Base-by-base conservation (phyloP, 2,797 vertebrate genomes). In the Eospalax fontanierii region DNA sequence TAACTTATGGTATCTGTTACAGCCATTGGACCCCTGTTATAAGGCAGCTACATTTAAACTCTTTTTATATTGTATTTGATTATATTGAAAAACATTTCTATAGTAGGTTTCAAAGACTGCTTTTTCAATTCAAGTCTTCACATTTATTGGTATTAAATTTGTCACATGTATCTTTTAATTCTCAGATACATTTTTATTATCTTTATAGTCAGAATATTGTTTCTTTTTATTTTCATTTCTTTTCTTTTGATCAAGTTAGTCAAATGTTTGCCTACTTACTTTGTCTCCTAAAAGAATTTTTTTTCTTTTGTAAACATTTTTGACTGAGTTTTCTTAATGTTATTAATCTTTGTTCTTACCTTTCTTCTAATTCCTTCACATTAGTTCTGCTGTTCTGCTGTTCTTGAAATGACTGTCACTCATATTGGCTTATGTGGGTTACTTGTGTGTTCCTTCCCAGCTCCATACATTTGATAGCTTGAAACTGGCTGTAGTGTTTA, bases 171-270 rank as follows among this genome's bases (percentile, higher is more conserved):
- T 61, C n/a, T 84, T 59, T 89, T 76, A 94, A 65, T 90, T 94
- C 78, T 66, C 80, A 50, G 46, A 26, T 21, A 6, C 10, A 2
- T 85, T 63, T 82, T 30, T 90, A 33, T 46, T 85, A 22, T 50
- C 10, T 87, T 76, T 79, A 38, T 75, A 33, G 82, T 84, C 4
- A 84, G 61, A 91, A 78, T 87, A 61, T 68, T 80, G 22, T 38
- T 91, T 61, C 79, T 70, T 61, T 89, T 85, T 88, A 54, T 91
- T 70, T 93, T 96, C 50, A 33, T 89, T 95, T 94, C 15, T 89
- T 26, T 81, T 68, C 33, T 81, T 84, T 90, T 70, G 33, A 94
- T 93, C 80, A 68, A 63, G 19, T 85, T 87, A 89, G 33, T 88
- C 66, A 89, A 83, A 70, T 74, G n/a, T 73, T 85, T 70, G 68